Conservation (phyloP, 2,888 invertebrate species). For the Stenichneumon culpator region DNA sequence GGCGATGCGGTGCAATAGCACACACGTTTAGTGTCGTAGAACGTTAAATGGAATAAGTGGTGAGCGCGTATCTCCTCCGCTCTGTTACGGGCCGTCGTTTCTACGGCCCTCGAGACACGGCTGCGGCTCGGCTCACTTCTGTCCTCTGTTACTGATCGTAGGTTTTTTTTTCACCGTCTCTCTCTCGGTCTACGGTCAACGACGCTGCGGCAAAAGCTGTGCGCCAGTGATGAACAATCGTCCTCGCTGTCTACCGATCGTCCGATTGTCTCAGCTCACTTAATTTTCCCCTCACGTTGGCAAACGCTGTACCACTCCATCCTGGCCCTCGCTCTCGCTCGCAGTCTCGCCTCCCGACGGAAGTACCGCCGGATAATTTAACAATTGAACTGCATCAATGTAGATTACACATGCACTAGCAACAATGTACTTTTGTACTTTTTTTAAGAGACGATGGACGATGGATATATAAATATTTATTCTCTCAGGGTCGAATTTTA, state of each 20-base stretch:
- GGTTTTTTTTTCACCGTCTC: not conserved
- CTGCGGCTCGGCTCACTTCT: slow-evolving; percentile 25
- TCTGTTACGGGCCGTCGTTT: slow-evolving; percentile 20
- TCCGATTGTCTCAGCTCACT: slow-evolving; percentile 56
- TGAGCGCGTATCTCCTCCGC: slow-evolving; percentile 57
- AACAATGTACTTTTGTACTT: not conserved
- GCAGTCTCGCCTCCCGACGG: slow-evolving; percentile 35
- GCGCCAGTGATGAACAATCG: slow-evolving; percentile 36
- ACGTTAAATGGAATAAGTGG: slow-evolving; percentile 59
- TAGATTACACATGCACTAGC: slow-evolving; percentile 30
- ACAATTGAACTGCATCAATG: slow-evolving; percentile 60
- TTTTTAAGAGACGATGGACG: not conserved
- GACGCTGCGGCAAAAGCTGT: slow-evolving; percentile 34
- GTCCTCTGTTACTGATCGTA: not conserved
- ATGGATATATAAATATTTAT: not conserved
- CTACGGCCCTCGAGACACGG: slow-evolving; percentile 52
- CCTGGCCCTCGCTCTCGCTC: not conserved
- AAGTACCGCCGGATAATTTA: slow-evolving; percentile 60
- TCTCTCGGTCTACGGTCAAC: slow-evolving; percentile 33
- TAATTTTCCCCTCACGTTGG: slow-evolving; percentile 44
- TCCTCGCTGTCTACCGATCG: slow-evolving; percentile 42
- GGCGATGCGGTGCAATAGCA: slow-evolving; percentile 10
- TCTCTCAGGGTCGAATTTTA: not conserved
- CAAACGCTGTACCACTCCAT: slow-evolving; percentile 2
- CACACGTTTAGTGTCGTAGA: slow-evolving; percentile 12